These are phyloP conservation scores for Oplegnathus fasciatus DNA, from an alignment of 2,113 vertebrate genomes.

Conservation along the genomic window DNA sequence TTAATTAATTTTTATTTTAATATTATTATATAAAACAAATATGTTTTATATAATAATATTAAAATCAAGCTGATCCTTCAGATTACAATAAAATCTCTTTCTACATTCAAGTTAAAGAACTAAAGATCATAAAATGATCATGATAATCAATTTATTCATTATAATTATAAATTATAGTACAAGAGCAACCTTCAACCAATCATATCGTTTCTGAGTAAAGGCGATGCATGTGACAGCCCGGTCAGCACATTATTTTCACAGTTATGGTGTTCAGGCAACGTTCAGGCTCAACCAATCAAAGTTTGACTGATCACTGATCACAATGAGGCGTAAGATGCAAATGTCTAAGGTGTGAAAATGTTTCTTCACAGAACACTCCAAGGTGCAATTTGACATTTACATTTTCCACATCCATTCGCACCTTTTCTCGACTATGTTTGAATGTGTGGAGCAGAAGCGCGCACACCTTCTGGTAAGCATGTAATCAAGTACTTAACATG, in stretches of 20 bases:
- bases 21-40: too few relatives aligned
- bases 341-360: constrained; percentile 30
- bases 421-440: constrained; percentile 6
- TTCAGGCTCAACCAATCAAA: not conserved
- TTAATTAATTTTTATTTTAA: too few relatives aligned
- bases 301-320: not conserved
- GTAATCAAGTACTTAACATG: not conserved
- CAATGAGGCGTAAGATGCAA: constrained; percentile 14
- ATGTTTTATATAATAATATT: too few relatives aligned
- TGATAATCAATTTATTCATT: not conserved
- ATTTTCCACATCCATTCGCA: constrained; percentile 35
- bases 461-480: not conserved
- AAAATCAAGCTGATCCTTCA: too few relatives aligned
- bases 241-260: constrained; percentile 1
- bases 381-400: constrained; percentile 23
- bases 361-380: constrained; percentile 7
- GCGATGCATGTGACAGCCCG: not conserved
- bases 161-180: not conserved
- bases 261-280: not conserved
- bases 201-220: not conserved
- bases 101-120: not conserved
- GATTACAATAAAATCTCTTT: not conserved
- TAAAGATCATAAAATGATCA: not conserved
- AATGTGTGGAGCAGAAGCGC: not conserved
- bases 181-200: constrained; percentile 3